Evolutionary conservation across 2,113 vertebrate genomes (phyloP), one percentile per base, ranked within the genome.

Genomic region (Pedetes capensis): DNA sequence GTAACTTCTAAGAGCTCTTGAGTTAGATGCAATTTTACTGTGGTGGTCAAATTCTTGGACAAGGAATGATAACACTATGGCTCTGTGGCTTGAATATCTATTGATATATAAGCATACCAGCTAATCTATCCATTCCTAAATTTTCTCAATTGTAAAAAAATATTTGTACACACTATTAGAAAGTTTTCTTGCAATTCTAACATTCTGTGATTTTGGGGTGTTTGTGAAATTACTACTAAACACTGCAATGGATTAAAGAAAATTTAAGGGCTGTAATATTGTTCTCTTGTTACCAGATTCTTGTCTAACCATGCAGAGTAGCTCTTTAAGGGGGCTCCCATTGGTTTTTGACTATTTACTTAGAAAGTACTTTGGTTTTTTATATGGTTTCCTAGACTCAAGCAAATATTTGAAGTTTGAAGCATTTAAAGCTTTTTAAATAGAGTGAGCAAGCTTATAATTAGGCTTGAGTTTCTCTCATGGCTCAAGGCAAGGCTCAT

Each of bases 401-500:
- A 91, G 69, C 89, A 95, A 96, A 96, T 95, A 94, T 86, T 97
- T 97, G 87, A 91, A 89, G 63, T 89, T 87, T 88, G 78, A 51
- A 79, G 61, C 57, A 91, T 88, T 79, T 93, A 85, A 91, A 89
- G 47, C 59, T 90, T 96, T n/a, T 96, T 89, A 82, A 91, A 86
- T 74, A 88, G 57, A 76, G n/a, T 79, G 69, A 96, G 78, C 16
- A 86, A 91, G 78, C 83, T 80, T 94, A 86, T 95, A 97, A 96
- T 96, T 96, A 97, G 61, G 69, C 51, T 96, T 88, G 59, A 89
- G n/a, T 95, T 97, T 94, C 82, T 68, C 39, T 95, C n/a, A 47
- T 39, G 44, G 81, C 64, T 59, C 39, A 78, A 94, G 71, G 79
- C 88, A 89, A 74, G n/a, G 27, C 69, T 95, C 87, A 66, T 74